Evolutionary conservation across 2,113 vertebrate genomes (phyloP).

Genomic region (Sander vitreus): DNA sequence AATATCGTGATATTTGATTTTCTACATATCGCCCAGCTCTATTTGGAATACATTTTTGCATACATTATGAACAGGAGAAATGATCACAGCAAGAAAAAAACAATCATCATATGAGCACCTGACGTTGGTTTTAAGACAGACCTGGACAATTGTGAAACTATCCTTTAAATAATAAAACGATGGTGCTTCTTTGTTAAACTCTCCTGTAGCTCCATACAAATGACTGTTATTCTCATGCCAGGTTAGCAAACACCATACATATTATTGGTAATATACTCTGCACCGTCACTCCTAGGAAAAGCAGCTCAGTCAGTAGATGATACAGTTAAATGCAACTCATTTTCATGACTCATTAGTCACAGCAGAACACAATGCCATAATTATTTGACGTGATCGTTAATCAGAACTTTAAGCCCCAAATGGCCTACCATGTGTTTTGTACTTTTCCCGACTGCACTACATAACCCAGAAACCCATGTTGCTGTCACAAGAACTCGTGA

Average conservation of each 20-base stretch:
- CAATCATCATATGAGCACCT: not conserved
- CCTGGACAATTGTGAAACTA: not conserved
- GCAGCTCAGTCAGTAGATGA: conserved; percentile 1
- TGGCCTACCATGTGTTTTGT: conserved; percentile 30
- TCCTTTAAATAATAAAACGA: not conserved
- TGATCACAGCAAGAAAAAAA: not conserved
- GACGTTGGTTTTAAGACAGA: not conserved
- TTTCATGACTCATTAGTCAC: conserved; percentile 28
- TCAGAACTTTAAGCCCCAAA: conserved; percentile 36
- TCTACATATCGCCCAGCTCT: no score
- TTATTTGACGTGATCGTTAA: conserved; percentile 34
- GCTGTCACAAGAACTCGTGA: not conserved
- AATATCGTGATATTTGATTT: no score
- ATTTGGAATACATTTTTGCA: not conserved
- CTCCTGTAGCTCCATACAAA: not conserved
- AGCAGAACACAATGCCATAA: conserved; percentile 16
- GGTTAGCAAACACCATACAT: not conserved
- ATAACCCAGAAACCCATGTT: conserved; percentile 61
- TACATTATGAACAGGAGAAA: not conserved
- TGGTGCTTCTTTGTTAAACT: not conserved
- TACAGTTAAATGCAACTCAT: not conserved
- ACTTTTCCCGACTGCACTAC: not conserved
- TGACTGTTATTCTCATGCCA: not conserved
- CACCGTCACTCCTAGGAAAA: not conserved
- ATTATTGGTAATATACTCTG: not conserved